Evolutionary conservation across 2,888 invertebrate species (phyloP).

Genomic region (Reticulitermes lucifugus): DNA sequence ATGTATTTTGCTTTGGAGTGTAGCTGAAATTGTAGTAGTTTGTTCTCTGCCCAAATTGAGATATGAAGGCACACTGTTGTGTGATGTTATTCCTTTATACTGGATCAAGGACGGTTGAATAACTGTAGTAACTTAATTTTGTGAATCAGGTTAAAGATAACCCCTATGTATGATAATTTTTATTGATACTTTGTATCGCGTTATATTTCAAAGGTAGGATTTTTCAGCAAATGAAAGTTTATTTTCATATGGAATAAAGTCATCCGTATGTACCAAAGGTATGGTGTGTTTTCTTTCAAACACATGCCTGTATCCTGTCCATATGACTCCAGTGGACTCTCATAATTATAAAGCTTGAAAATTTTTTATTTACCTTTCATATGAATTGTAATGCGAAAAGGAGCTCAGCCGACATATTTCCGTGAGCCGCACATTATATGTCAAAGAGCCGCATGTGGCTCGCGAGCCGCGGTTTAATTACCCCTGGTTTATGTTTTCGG

Average conservation of each 20-base stretch:
- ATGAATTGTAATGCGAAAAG: too few species aligned
- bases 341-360: too few species aligned
- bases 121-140: neutral
- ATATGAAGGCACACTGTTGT: neutral
- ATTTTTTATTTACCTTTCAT: too few species aligned
- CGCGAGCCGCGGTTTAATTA: too few species aligned
- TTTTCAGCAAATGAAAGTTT: constrained; percentile 47
- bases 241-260: constrained; percentile 51
- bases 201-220: constrained; percentile 29
- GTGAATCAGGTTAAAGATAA: neutral
- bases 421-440: too few species aligned
- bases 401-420: too few species aligned
- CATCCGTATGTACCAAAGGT: constrained; percentile 42
- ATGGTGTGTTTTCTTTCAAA: neutral
- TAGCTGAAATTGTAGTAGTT: neutral
- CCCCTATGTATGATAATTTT: neutral
- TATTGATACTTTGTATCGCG: constrained; percentile 9
- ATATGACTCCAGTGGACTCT: too few species aligned
- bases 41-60: neutral
- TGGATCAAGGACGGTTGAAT: neutral
- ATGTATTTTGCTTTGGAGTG: neutral
- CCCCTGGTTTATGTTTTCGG: too few species aligned
- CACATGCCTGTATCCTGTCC: neutral
- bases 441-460: too few species aligned
- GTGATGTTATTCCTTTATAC: neutral